Percentiles rank a stretch among this genome's conserved stretches.
These are phyloP conservation scores for Atlantisia rogersi DNA, from an alignment of 2,113 vertebrate genomes.

Conservation along the genomic window DNA sequence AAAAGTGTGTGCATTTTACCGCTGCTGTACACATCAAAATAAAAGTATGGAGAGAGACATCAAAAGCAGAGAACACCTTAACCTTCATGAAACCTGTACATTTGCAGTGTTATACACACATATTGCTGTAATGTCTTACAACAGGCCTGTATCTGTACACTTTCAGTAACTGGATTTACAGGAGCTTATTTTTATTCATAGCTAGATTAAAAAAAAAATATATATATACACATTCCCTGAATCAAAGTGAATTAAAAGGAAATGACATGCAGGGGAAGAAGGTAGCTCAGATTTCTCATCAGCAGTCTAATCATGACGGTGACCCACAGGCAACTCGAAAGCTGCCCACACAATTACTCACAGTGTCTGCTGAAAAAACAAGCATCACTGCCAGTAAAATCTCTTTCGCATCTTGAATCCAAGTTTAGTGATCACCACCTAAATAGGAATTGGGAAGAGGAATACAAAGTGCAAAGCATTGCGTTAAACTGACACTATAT, in stretches of 20 bases:
- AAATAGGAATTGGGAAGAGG: not conserved
- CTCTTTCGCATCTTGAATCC: constrained; percentile 37
- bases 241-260: constrained; percentile 50
- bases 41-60: not conserved
- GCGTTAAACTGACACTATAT: not conserved
- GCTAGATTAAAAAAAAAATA: not conserved
- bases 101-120: not conserved
- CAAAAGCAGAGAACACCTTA: not conserved
- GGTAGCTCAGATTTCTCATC: constrained; percentile 31
- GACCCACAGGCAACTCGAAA: not conserved
- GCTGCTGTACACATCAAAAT: not conserved
- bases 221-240: not conserved
- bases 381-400: constrained; percentile 10
- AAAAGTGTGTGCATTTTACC: not conserved
- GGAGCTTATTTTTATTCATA: constrained; percentile 42
- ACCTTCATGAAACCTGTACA: not conserved
- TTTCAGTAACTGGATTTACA: not conserved
- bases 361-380: not conserved
- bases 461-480: constrained; percentile 18
- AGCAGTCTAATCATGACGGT: constrained; percentile 17
- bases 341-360: constrained; percentile 44
- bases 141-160: not conserved
- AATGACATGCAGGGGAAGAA: not conserved
- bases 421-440: constrained; percentile 10
- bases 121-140: not conserved